Percentiles rank a stretch among this genome's conserved stretches.
These are phyloP conservation scores for Macrotrachela quadricornifera DNA, from an alignment of 1,140 invertebrate genomes.

Conservation along the genomic window DNA sequence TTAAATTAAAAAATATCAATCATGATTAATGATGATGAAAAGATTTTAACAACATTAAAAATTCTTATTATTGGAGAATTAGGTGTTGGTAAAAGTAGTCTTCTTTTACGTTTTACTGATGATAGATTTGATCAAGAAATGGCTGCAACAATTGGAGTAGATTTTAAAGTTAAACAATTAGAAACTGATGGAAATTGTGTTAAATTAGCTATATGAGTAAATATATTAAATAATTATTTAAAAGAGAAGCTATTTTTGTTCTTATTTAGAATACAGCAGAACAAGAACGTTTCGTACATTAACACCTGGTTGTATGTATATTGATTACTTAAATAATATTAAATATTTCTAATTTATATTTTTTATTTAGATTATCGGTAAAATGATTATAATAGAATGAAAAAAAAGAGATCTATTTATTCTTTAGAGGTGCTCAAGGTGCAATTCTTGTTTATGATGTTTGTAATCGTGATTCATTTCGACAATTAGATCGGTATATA, in stretches of 20 bases:
- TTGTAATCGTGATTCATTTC: slow-evolving; percentile 45
- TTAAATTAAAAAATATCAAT: too few species aligned
- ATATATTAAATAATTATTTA: slow-evolving; percentile 2
- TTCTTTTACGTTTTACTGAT: slow-evolving; percentile 76
- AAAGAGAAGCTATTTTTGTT: not conserved
- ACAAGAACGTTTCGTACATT: slow-evolving; percentile 78
- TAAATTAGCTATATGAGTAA: slow-evolving; percentile 58
- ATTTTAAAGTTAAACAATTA: slow-evolving; percentile 40
- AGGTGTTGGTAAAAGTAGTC: slow-evolving; percentile 80
- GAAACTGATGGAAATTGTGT: slow-evolving; percentile 68
- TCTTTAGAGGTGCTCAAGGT: slow-evolving; percentile 84
- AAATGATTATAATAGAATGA: too few species aligned
- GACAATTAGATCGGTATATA: too few species aligned
- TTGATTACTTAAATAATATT: too few species aligned
- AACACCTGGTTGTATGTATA: slow-evolving; percentile 42
- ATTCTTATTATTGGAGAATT: slow-evolving; percentile 76
- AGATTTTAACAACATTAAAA: slow-evolving; percentile 43
- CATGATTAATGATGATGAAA: not conserved
- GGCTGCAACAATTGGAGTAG: slow-evolving; percentile 62
- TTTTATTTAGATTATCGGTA: too few species aligned
- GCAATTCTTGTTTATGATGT: slow-evolving; percentile 72
- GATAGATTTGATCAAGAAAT: slow-evolving; percentile 79
- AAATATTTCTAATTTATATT: too few species aligned
- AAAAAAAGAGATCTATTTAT: too few species aligned
- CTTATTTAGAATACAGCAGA: slow-evolving; percentile 67